These are phyloP conservation scores for Sakesphorus luctuosus DNA, from an alignment of 2,113 vertebrate genomes.

Conservation along the genomic window DNA sequence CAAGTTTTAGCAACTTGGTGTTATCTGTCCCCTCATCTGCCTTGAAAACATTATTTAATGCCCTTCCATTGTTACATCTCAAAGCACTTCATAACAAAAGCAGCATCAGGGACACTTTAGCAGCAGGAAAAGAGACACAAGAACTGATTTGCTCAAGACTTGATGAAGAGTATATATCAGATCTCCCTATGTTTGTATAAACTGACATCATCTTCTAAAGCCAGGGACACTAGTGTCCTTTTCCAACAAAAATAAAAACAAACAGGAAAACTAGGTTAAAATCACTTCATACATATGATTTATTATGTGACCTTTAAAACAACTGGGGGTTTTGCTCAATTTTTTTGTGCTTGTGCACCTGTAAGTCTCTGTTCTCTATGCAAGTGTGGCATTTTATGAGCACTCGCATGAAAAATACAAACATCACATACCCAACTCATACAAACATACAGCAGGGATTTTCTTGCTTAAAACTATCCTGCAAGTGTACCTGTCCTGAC, in stretches of 20 bases:
- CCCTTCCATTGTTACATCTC: neutral
- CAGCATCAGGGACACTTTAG: neutral
- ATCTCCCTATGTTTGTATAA: neutral
- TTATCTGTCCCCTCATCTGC: neutral
- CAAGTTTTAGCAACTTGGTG: neutral
- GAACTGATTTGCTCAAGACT: neutral
- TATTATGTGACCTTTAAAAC: neutral
- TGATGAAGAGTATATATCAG: neutral
- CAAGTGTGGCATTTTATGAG: neutral
- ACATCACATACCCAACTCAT: neutral
- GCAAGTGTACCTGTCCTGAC: neutral
- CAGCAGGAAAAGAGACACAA: neutral
- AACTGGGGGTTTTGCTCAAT: fast-evolving
- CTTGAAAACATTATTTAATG: neutral
- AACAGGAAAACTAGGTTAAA: neutral
- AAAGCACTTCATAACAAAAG: neutral
- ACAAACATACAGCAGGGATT: neutral
- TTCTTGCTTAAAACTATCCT: neutral
- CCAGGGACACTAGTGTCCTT: neutral
- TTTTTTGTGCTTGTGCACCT: neutral
- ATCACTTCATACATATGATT: neutral
- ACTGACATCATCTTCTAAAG: neutral
- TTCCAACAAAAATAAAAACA: neutral
- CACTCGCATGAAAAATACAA: neutral
- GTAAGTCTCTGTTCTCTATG: neutral